Evolutionary conservation across 92 coral and sea anemone species (phyloP), one percentile per base, ranked within the genome.

Genomic region (Galaxea fascicularis): DNA sequence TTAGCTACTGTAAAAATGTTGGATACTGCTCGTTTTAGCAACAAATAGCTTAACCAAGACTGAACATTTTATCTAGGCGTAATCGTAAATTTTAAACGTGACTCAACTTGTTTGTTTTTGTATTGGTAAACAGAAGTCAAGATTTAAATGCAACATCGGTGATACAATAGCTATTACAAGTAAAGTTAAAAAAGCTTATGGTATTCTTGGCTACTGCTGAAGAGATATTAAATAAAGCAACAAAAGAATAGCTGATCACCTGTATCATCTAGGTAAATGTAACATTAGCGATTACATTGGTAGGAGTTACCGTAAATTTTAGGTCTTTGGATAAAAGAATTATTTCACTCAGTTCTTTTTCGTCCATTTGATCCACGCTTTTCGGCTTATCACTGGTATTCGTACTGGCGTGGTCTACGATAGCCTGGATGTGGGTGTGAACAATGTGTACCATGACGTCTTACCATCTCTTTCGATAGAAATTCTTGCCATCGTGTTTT

Each of bases 401-500:
- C 13, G 73, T 67, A 67, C 73, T 67, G 73, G 10, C 45, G 35
- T 65, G 16, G 71, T 65, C 39, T 65, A 28, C 71, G 71, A 65
- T 65, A 6, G 71, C 71, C 45, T 65, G 30, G 73, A 67, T 67
- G 16, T 35, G 73, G 47, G 49, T 67, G 52, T 67, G 73, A 67
- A 67, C 73, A 67, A 67, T 27, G 73, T 67, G 21, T 67, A 67
- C 47, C 73, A 67, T 67, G 47, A 67, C 8, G 73, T 30, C 25
- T 67, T 15, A 67, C 73, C 51, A 67, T 67, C 73, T 67, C 47
- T 0, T 67, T 67, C 20, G 16, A 66, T 66, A 28, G 73, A 71
- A 52, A 56, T 60, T 47, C 72, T 77, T 39, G 79, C 79, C 5
- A 13, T 44, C n/a, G 44, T 82, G 39, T 77, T 53, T 45, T 49